Conservation (phyloP, 2,113 vertebrate species). For the Ahaetulla prasina region DNA sequence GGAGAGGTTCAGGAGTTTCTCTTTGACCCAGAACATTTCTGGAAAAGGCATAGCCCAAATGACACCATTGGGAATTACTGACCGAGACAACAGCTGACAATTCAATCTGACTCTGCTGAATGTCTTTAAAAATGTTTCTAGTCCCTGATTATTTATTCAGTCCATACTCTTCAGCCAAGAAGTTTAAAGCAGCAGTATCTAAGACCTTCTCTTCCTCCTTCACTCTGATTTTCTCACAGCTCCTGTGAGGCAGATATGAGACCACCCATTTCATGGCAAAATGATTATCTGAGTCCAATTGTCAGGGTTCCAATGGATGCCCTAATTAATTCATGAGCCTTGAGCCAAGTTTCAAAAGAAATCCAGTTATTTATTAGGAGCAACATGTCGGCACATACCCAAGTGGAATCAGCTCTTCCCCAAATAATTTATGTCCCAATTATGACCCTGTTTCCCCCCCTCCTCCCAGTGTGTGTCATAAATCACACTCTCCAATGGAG, state of each 20-base stretch:
- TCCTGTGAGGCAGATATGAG: background rate
- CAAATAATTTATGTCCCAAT: too few species aligned
- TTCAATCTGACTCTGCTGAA: background rate
- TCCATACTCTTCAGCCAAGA: background rate
- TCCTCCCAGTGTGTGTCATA: too few species aligned
- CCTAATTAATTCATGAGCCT: too few species aligned
- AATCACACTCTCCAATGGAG: too few species aligned
- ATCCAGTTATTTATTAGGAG: too few species aligned
- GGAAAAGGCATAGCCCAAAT: background rate
- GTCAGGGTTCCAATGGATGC: too few species aligned
- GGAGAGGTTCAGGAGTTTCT: background rate
- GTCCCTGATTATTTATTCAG: background rate
- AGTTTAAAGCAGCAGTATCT: background rate
- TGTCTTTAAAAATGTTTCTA: background rate
- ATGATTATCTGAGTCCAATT: background rate
- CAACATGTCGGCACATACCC: too few species aligned
- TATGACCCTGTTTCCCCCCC: too few species aligned
- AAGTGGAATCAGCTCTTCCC: too few species aligned
- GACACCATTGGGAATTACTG: background rate
- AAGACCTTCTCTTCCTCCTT: background rate
- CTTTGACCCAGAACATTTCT: too few species aligned
- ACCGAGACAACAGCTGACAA: background rate
- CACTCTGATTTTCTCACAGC: background rate
- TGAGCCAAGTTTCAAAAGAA: too few species aligned
- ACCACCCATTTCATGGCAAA: background rate